A percentile compares a stretch with the other conserved stretches of the same genome.
These are phyloP conservation scores for Glyptemys insculpta DNA, from an alignment of 2,797 vertebrate species.

Conservation along the genomic window DNA sequence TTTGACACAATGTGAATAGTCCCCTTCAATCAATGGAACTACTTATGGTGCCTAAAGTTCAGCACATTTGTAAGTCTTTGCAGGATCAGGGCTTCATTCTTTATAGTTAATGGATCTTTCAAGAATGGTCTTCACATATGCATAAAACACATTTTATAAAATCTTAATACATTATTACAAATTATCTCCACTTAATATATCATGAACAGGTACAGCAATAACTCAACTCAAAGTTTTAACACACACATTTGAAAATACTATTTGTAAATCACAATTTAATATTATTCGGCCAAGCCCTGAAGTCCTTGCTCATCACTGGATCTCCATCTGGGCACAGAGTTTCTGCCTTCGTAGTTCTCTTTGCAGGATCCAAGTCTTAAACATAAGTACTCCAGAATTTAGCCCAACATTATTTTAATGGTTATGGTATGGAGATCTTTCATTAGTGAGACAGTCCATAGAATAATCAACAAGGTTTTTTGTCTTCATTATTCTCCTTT, in stretches of 20 bases:
- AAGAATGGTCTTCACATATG: neutral
- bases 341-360: neutral
- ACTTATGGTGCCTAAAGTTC: neutral
- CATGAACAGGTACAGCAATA: neutral
- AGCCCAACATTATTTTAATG: neutral
- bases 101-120: neutral
- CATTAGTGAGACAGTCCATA: neutral
- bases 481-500: accelerated
- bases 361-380: neutral
- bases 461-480: accelerated
- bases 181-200: neutral
- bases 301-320: neutral
- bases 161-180: neutral
- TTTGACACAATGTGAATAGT: neutral
- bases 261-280: neutral
- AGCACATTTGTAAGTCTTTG: neutral
- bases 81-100: neutral
- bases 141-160: neutral
- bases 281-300: neutral
- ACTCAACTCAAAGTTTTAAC: neutral
- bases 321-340: neutral
- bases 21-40: neutral
- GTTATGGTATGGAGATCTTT: neutral
- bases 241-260: neutral
- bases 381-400: neutral